Evolutionary conservation across 2,113 vertebrate species (phyloP).

Genomic region (Chaenocephalus aceratus): DNA sequence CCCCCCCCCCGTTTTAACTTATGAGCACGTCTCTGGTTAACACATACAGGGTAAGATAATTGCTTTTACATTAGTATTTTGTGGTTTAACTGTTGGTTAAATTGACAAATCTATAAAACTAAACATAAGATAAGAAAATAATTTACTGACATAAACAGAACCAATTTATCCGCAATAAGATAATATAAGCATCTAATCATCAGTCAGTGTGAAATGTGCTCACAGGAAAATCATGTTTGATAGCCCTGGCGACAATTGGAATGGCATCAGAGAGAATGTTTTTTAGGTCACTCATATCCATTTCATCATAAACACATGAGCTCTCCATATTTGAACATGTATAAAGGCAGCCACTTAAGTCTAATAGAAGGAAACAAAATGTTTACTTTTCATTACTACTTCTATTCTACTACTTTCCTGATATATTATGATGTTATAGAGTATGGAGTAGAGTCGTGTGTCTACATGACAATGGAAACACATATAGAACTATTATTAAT

Average conservation of each 20-base stretch:
- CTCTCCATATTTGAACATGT: not conserved
- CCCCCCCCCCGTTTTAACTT: no score
- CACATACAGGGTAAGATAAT: no score
- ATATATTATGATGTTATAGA: not conserved
- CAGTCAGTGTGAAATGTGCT: not conserved
- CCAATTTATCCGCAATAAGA: not conserved
- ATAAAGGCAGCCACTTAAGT: not conserved
- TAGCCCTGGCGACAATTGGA: not conserved
- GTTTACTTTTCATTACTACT: not conserved
- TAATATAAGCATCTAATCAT: not conserved
- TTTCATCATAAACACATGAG: conserved; percentile 34
- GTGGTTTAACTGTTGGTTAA: no score
- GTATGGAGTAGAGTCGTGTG: not conserved
- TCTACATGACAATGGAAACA: conserved; percentile 53
- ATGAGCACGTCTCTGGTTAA: no score
- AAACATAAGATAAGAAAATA: no score
- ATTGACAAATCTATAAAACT: no score
- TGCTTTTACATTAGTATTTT: no score
- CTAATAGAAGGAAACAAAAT: not conserved
- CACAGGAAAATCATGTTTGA: conserved; percentile 1
- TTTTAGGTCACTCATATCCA: conserved; percentile 41
- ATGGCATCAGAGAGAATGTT: conserved; percentile 11
- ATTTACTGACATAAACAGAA: not conserved
- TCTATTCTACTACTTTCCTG: not conserved
- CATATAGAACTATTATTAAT: conserved; percentile 53